A percentile compares a stretch with the other conserved stretches of the same genome.
phyloP scores from a whole-genome alignment of 2,797 vertebrate genomes.

The Pseudomugil gertrudae region DNA sequence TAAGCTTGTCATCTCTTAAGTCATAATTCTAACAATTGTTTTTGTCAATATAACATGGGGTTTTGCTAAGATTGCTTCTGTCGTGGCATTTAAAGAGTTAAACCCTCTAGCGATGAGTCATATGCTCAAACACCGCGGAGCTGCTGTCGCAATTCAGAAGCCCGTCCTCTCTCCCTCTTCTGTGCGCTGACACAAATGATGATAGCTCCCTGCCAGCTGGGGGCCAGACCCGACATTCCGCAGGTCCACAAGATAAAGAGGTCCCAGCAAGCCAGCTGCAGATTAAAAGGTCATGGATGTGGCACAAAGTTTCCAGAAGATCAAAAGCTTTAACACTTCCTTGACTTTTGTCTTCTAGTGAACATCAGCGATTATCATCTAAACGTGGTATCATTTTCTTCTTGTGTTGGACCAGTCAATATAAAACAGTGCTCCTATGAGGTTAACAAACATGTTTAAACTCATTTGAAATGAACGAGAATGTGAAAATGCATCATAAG shows the following conservation, averaged over 20 bases:
- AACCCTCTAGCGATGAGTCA: slow-evolving; percentile 82
- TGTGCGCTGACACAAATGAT: slow-evolving; percentile 51
- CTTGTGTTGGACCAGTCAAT: not conserved
- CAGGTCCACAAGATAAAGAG: slow-evolving; percentile 49
- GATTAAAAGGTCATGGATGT: slow-evolving; percentile 28
- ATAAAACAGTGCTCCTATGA: not conserved
- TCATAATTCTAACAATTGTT: no score
- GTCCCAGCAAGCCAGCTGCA: slow-evolving; percentile 31
- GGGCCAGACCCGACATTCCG: slow-evolving; percentile 46
- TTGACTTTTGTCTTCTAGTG: not conserved
- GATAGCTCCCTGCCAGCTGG: slow-evolving; percentile 59
- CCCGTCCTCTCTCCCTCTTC: slow-evolving; percentile 27
- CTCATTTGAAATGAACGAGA: not conserved
- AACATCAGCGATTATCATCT: not conserved
- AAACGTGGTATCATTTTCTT: not conserved
- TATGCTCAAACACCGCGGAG: slow-evolving; percentile 69
- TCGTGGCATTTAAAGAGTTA: slow-evolving; percentile 70
- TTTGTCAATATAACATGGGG: not conserved
- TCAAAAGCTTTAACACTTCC: slow-evolving; percentile 15
- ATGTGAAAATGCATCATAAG: not conserved
- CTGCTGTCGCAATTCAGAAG: slow-evolving; percentile 75
- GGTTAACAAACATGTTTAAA: not conserved
- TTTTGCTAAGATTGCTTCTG: not conserved
- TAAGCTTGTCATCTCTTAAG: no score
- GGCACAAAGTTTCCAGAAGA: slow-evolving; percentile 32